Base-by-base conservation (phyloP, 2,888 invertebrate genomes). In the Coremacera marginata region DNA sequence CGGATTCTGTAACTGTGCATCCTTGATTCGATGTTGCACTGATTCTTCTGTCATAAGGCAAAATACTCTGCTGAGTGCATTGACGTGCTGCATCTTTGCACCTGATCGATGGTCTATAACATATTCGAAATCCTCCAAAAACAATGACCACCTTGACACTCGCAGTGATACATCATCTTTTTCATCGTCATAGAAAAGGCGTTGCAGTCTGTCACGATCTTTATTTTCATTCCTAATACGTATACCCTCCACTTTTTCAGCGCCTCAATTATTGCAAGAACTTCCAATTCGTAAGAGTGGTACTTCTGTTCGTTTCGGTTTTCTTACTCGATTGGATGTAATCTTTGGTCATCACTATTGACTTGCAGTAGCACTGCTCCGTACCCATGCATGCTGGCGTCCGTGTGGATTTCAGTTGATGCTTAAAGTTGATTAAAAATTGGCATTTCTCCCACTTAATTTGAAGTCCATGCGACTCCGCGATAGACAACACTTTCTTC, bases 291-390 rank as follows among this genome's bases (percentile, higher is more conserved):
- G n/a, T n/a, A n/a, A n/a, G 82, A 83, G 22, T 75, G 65, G 44
- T 81, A 81, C 16, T 80, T 79, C 14, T 79, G 75, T 71, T 84
- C 81, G 2, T 74, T 0, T 79, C 79, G 4, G 84, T 84, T 71
- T 81, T 81, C n/a, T 78, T 71, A 16, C 65, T 79, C 67, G 1
- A 80, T 71, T 0, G 79, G 80, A 57, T 80, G 80, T 14, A 77
- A 55, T 25, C 77, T 51, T 14, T 31, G 55, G 49, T 79, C 77
- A 4, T 76, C 63, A 11, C 14, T n/a, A 19, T 67, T 25, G 11
- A 70, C 67, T 31, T 80, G 80, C 55, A 80, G 11, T 9, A 80
- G n/a, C 1, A 78, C 75, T 14, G 72, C 79, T 14, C 78, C 81
- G 37, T 77, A 78, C 0, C 78, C 81, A 7, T 62, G 71, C 62